Evolutionary conservation across 2,113 vertebrate genomes (phyloP), one percentile per base, ranked within the genome.

Genomic region (Podarcis muralis): DNA sequence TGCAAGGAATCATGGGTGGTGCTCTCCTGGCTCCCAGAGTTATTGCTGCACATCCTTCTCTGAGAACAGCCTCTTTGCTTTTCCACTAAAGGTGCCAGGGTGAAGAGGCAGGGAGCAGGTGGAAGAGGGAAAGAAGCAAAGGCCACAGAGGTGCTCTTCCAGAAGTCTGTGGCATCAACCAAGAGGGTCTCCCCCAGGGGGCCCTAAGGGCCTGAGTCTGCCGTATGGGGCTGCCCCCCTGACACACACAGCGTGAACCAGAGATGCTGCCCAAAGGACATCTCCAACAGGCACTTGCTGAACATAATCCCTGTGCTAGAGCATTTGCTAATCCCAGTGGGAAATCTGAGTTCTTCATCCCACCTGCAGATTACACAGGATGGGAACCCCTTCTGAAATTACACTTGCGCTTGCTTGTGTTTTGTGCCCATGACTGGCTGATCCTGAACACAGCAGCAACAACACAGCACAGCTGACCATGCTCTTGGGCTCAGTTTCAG

Each of bases 21-120:
- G 48, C 48, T 53, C 48, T 53, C 48, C 48, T 53, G 48, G 48
- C 48, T 53, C 9, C 48, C 48, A 53, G 48, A 53, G 48, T 53
- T 53, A 53, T 3, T 53, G 48, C 48, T 53, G 48, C 48, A 53
- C 48, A 53, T 11, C 48, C 48, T 53, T 53, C 11, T 53, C 48
- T 53, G 48, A 53, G 48, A 53, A 53, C 48, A 53, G 48, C 48
- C 9, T 53, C 48, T 53, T 53, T 53, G 48, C 48, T 53, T 53
- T 53, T 53, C 48, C 11, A 53, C 48, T 3, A 53, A 53, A 53
- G 48, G 11, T 53, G 48, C 48, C 48, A 89, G 83, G 71, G 71
- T 72, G 43, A 40, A 90, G 65, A 20, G 85, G 35, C 79, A 82
- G 76, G 91, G 68, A 40, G 32, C 93, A 90, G 95, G 85, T 80